Base-by-base conservation (phyloP, 2,113 vertebrate species). In the Rynchops niger region DNA sequence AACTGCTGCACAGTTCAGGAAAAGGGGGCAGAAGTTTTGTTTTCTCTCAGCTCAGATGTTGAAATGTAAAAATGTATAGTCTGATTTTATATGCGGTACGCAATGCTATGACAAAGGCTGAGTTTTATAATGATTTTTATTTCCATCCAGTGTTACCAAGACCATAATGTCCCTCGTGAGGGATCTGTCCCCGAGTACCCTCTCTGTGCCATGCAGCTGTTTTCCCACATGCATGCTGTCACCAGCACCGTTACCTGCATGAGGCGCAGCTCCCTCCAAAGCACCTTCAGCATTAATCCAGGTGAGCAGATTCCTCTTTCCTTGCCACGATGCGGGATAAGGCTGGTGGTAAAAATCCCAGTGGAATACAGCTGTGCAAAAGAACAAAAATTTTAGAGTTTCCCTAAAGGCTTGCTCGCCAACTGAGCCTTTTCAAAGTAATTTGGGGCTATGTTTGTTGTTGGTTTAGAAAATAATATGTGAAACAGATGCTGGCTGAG, bases 161-260 rank as follows among this genome's bases (percentile, higher is more conserved):
- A 98, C 8, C 99, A 99, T 82, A 99, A 99, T 34, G 81, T 92
- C 2, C 95, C 96, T 3, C 61, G 59, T 32, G 99, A 98, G 0
- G 98, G 98, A 53, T 97, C 98, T 0, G 83, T 16, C 1, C 99
- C 99, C 0, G 36, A 77, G 76, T 99, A 99, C 91, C 99, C 99
- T 0, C 98, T 99, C 9, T 99, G 99, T 2, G 99, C 99, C 63
- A 99, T 99, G 99, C 99, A 99, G 98, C 98, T 99, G 3, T 99
- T 95, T 88, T 98, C 99, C 5, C 99, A 99, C 98, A 99, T 99
- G 99, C 98, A 98, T 0, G 99, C 99, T 0, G 99, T 99, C 77
- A 98, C 98, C 52, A 98, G 99, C 98, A 99, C 99, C 0, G 98
- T 98, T 56, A 99, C 99, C 91, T 99, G 99, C 97, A 99, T 99